Evolutionary conservation across 2,113 vertebrate species (phyloP), one percentile per base, ranked within the genome.

Genomic region (Cebidichthys violaceus): DNA sequence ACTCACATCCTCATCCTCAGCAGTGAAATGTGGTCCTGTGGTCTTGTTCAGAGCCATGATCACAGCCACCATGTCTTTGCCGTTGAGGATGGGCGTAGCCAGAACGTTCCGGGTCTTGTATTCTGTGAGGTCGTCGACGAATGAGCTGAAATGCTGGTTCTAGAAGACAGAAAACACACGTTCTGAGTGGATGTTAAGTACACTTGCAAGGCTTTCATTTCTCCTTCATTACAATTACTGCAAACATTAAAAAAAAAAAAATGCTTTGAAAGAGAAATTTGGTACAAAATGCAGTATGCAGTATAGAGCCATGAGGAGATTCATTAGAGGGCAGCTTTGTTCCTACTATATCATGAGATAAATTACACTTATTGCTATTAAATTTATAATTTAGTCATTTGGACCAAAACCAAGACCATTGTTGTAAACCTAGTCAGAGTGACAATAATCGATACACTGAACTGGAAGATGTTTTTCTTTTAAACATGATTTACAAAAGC

Each of bases 31-130:
- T 13, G 94, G 90, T 69, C 94, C 95, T 0, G 89, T 92, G 62
- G 84, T 95, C 75, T 96, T 96, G 88, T 96, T 96, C 6, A 96
- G 77, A 3, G 94, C 95, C 95, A 96, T 95, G 88, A 96, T 93
- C 37, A 96, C 93, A 0, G 90, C 96, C 76, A 96, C 95, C 84
- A 96, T 50, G 68, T 96, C 96, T 82, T 96, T 95, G 77, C 95
- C 96, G 1, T 96, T 96, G 88, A 95, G 94, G 81, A 96, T 95
- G 33, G 95, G 95, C 0, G 93, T 35, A 4, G 95, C 96, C 85
- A 96, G 72, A 68, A 96, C 9, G 65, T 86, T 94, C 13, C 31
- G 89, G 68, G 95, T 96, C 68, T 85, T 45, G 61, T 95, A 96
- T 0, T 94, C 94, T 6, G 94, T 96, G 75, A 96, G 93, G 7